A percentile compares a stretch with the other conserved stretches of the same genome.
Conservation (phyloP, 1,140 invertebrate genomes). For the Theocolax elegans region DNA sequence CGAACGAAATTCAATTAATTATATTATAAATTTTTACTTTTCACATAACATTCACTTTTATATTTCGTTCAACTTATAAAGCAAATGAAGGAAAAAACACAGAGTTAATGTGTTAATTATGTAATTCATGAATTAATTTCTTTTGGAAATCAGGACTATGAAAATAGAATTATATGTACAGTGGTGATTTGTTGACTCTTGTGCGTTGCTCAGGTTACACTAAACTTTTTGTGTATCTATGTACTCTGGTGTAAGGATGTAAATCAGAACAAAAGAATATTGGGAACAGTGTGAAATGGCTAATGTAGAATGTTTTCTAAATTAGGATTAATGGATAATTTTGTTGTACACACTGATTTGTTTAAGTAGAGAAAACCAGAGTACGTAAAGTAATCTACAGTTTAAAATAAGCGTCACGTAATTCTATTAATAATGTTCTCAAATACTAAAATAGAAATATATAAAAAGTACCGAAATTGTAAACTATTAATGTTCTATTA, state of each 20-base stretch:
- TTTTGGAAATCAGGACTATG: conserved; percentile 1
- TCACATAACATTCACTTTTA: conserved; percentile 5
- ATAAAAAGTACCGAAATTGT: too few relatives aligned
- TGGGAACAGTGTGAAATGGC: conserved; percentile 24
- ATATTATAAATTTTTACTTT: conserved; percentile 22
- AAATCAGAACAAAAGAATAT: conserved; percentile 23
- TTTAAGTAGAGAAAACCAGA: not conserved
- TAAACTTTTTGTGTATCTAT: conserved; percentile 21
- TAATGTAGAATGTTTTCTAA: conserved; percentile 25
- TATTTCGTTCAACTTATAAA: too few relatives aligned
- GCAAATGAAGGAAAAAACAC: too few relatives aligned
- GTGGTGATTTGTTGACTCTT: conserved; percentile 30
- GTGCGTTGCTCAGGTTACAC: conserved; percentile 28
- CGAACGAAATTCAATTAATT: conserved; percentile 21
- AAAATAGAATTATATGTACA: conserved; percentile 25
- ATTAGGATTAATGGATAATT: conserved; percentile 13
- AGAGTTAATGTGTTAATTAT: too few relatives aligned
- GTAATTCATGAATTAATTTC: not conserved
- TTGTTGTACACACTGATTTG: conserved; percentile 13
- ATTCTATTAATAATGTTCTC: too few relatives aligned
- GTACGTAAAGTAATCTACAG: conserved; percentile 10
- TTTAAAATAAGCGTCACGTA: too few relatives aligned
- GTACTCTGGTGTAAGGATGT: conserved; percentile 18
- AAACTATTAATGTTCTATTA: too few relatives aligned
- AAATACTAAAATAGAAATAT: too few relatives aligned